Base-by-base conservation (phyloP, 2,888 invertebrate genomes). In the Leptopilina drosophilae region DNA sequence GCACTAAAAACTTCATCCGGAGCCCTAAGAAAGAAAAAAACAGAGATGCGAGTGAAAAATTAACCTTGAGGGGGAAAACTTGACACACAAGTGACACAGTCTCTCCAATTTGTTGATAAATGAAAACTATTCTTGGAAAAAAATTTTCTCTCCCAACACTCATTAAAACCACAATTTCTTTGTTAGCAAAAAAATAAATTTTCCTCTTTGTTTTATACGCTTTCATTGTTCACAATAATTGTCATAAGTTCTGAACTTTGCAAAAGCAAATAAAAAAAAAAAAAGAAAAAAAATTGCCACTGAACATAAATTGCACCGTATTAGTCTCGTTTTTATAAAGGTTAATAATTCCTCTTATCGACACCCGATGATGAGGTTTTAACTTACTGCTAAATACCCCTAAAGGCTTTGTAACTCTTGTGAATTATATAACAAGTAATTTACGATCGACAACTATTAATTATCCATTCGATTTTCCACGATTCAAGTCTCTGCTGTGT, bases 341-440 rank as follows among this genome's bases (percentile, higher is more conserved):
- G 79, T 84, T 82, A 83, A 83, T 49, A 42, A 42, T 79, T 82
- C 80, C 79, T 81, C 81, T 75, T 80, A 79, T 79, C 78, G 73
- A 79, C 78, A 76, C 78, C 33, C 77, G 78, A 59, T 78, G 77
- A 80, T 81, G 78, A 76, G 77, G 77, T 80, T 82, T 81, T 79
- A 79, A 80, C 82, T 77, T 80, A 79, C 80, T 78, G 12, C 49
- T 77, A 81, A 69, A 77, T 66, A 80, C 78, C 76, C 49, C 49
- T 9, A 49, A 78, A 69, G 78, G 77, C 78, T 80, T 79, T 77
- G 77, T 67, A 78, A 80, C 78, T 78, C 77, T 73, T 76, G 65
- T 78, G 77, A 76, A 77, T 87, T 86, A 85, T 79, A 76, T 83
- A 87, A 87, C 82, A 80, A 69, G 79, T 83, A 84, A 87, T 87